Evolutionary conservation across 2,797 vertebrate genomes (phyloP), one percentile per base, ranked within the genome.

Genomic region (Apogon hyalosoma): DNA sequence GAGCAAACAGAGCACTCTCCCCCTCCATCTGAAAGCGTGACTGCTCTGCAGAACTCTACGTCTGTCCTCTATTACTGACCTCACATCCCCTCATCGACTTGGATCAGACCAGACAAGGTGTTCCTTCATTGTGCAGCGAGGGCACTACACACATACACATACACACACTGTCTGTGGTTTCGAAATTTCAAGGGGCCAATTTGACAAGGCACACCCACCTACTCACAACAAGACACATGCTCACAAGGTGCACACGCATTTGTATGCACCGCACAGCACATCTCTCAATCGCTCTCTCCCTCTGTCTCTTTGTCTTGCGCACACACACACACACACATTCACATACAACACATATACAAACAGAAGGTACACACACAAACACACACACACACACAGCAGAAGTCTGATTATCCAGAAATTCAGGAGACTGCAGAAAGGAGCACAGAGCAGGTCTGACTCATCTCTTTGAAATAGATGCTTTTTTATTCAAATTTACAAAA

Each of bases 401-500:
- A 52, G 47, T 67, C 52, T 82, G 83, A 87, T 87, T 79, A 82
- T 74, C 54, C 75, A 46, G 52, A 73, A 53, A 72, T 65, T 75
- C 55, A 1, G 36, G 57, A 79, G 73, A 55, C 50, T 15, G 70
- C 18, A 45, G 28, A 42, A 87, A 87, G 63, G 58, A 75, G 65
- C 73, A 81, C 55, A 77, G 59, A 64, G 66, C 48, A 75, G 50
- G 58, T 56, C 60, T 63, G 80, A 90, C 63, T 82, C 86, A 72
- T 83, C 67, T 79, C 77, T 89, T 92, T 86, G 82, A 93, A 92
- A 92, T 84, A 87, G 63, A 88, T 85, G 51, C 59, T 91, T 91
- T 93, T 90, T 90, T 90, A 92, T 93, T 92, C 77, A 90, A 92
- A 90, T 91, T 90, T 93, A 92, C 90, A 92, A 93, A 93, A 92